A percentile compares a stretch with the other conserved stretches of the same genome.
Evolutionary conservation across 2,113 vertebrate genomes (phyloP).

Genomic region (Numida meleagris): DNA sequence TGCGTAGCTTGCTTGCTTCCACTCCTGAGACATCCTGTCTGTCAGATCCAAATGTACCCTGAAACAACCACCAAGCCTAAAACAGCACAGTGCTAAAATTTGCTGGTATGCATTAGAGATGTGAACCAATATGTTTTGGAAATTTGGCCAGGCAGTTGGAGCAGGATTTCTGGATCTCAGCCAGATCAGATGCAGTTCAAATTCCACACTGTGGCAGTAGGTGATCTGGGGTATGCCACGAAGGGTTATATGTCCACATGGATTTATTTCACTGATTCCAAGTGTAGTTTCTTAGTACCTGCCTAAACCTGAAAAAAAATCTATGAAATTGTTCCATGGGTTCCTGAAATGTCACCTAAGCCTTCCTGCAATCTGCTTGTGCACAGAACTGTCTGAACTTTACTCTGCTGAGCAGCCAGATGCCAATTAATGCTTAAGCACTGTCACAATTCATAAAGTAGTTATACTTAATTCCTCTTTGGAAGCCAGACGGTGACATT

Average conservation of each 20-base stretch:
- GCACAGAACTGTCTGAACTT: neutral
- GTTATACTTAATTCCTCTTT: neutral
- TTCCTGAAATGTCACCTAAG: constrained; percentile 12
- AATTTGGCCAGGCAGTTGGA: neutral
- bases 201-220: neutral
- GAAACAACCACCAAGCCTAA: neutral
- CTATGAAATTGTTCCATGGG: neutral
- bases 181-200: neutral
- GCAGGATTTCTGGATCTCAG: neutral
- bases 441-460: constrained; percentile 46
- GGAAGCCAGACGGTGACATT: constrained; percentile 29
- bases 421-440: constrained; percentile 41
- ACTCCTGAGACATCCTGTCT: too few relatives aligned
- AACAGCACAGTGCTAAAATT: neutral
- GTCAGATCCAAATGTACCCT: too few relatives aligned
- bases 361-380: neutral
- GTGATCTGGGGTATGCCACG: neutral
- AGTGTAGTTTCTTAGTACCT: neutral
- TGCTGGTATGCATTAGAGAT: neutral
- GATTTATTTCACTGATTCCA: neutral
- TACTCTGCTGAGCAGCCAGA: neutral
- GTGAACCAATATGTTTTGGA: neutral
- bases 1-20: too few relatives aligned
- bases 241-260: neutral
- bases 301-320: neutral